Percentiles rank a stretch among this genome's conserved stretches.
phyloP scores from a whole-genome alignment of 2,888 invertebrate genomes.

The Cylloceria caligata region DNA sequence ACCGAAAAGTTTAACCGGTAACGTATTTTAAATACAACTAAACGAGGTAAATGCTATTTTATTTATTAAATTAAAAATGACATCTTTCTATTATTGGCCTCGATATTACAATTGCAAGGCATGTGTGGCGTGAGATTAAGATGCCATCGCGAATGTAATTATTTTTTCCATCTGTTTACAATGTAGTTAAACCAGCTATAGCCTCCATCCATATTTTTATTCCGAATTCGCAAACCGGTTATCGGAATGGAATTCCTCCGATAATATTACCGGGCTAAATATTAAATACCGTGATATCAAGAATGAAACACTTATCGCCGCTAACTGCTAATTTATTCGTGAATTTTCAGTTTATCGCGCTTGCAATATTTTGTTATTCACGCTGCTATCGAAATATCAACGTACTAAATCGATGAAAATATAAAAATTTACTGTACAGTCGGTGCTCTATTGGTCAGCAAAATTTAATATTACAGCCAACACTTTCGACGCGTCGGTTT shows the following conservation, averaged over 20 bases:
- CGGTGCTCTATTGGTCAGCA: neutral
- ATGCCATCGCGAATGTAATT: neutral
- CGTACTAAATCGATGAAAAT: neutral
- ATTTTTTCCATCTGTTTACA: neutral
- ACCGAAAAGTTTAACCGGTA: too few relatives aligned
- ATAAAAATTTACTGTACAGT: neutral
- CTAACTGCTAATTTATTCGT: neutral
- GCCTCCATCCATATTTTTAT: neutral
- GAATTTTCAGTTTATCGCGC: neutral
- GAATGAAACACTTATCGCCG: neutral
- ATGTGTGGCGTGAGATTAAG: neutral
- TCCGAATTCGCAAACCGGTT: neutral
- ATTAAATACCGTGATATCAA: neutral
- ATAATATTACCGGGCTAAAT: neutral
- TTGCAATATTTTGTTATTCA: neutral
- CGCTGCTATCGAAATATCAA: neutral
- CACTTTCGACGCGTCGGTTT: constrained; percentile 46
- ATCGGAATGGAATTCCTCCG: neutral
- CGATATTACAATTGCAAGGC: neutral
- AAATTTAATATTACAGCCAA: neutral
- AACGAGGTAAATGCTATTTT: too few relatives aligned
- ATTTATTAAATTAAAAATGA: too few relatives aligned
- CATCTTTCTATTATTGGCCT: too few relatives aligned
- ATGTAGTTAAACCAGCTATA: neutral
- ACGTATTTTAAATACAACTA: too few relatives aligned